phyloP scores from a whole-genome alignment of 1,140 invertebrate genomes.

The Cheumatopsyche charites region DNA sequence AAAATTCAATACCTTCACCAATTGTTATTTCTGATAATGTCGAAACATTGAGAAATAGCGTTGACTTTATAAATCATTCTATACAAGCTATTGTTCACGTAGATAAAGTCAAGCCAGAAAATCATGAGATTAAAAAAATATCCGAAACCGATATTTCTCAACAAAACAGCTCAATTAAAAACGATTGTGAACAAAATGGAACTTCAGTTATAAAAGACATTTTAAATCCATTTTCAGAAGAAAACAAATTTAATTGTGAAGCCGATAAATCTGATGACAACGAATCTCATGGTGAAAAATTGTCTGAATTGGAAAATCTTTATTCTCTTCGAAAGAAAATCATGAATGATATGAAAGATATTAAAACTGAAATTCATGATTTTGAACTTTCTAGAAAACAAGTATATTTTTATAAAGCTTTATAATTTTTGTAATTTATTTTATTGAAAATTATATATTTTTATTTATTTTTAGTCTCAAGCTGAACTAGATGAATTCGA shows the following conservation, averaged over 20 bases:
- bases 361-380: constrained; percentile 34
- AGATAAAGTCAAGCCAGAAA: not conserved
- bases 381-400: constrained; percentile 29
- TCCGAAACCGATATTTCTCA: no score
- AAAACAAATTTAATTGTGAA: no score
- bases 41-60: not conserved
- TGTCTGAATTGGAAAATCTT: constrained; percentile 20
- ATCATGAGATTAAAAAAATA: not conserved
- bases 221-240: no score
- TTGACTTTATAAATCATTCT: not conserved
- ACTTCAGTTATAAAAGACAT: no score
- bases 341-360: constrained; percentile 36
- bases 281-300: constrained; percentile 12
- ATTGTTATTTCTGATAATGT: constrained; percentile 14
- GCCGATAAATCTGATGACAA: not conserved
- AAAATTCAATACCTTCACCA: not conserved
- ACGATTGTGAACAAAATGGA: no score
- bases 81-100: not conserved
- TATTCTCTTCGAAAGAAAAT: constrained; percentile 27
- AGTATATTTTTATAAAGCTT: constrained; percentile 9
- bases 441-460: not conserved
- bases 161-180: no score
- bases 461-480: constrained; percentile 19
- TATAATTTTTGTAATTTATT: constrained; percentile 1
- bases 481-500: constrained; percentile 27